Base-by-base conservation (phyloP, 2,888 invertebrate genomes). In the Rhamphomyia laevipes region DNA sequence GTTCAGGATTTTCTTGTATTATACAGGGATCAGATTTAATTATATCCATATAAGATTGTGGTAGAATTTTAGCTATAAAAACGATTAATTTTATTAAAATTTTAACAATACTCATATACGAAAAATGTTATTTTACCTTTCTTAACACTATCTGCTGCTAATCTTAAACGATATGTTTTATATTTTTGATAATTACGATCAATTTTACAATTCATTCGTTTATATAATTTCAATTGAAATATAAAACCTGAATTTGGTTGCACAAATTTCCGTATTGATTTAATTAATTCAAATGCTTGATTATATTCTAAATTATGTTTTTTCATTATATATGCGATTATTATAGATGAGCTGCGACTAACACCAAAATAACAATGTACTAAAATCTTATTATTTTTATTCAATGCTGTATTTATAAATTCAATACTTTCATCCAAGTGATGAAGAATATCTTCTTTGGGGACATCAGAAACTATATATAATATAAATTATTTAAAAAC, bases 331-430 rank as follows among this genome's bases (percentile, higher is more conserved):
- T 84, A 91, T 1, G 87, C 91, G 49, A 91, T 82, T 0, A 92
- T 85, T 4, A 92, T 75, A 0, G 92, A 84, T 0, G 91, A 87
- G 65, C 93, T 93, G 47, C 94, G 77, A 1, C 93, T 94, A 4
- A 92, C 84, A 13, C 94, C 94, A 60, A 84, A 92, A 65, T 89
- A 89, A 68, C 94, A 95, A 64, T 95, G 94, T 2, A 93, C 89
- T 13, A 94, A 73, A 7, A 92, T 79, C 50, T 74, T 80, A 40
- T 86, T 84, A 33, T 76, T 75, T 3, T 66, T 64, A 6, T 80
- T 65, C 49, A 81, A 73, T 2, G 85, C 85, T 52, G 77, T 68
- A 54, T 78, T 76, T 51, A 94, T 90, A 61, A 89, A 94, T 5
- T 77, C 72, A 61, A 81, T 81, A 47, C 87, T 82, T 43, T 84